Evolutionary conservation across 1,140 invertebrate genomes (phyloP), one percentile per base, ranked within the genome.

Genomic region (Chironomus striatipennis): DNA sequence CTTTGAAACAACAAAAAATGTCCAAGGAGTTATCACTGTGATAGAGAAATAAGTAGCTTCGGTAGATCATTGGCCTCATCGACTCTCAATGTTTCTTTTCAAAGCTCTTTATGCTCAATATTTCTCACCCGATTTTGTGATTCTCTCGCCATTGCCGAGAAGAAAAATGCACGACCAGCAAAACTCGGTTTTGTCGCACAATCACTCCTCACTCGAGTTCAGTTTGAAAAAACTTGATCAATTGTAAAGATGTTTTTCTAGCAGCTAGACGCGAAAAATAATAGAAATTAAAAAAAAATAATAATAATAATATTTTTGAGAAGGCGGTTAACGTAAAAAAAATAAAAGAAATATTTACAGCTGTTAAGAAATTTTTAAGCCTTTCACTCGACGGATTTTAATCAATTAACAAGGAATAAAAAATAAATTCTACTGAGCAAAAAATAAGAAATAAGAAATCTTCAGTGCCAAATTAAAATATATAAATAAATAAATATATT

Each of bases 181-280:
- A 15, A 57, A 57, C 0, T n/a, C 47, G 47, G n/a, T 57, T 57
- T 7, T 57, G n/a, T 12, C 12, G n/a, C 9, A 57, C 12, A 57
- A 15, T 34, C 12, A n/a, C 47, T 57, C 47, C 47, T 12, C n/a
- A 70, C 10, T 10, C 8, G 65, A 21, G 7, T 9, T 18, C 65
- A 70, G 18, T 20, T 70, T 70, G 9, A 10, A 70, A 10, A 18
- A 70, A 70, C 65, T 70, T 70, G 65, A 70, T 70, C 65, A 70
- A 70, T 70, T 18, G 65, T 70, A 20, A 70, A 70, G 65, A 70
- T 70, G 65, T 17, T 70, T 18, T 70, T 20, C 65, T 70, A 70
- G 65, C 17, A 21, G 18, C 65, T 15, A 70, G 65, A 70, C 65
- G 65, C 65, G 65, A 70, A 70, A 70, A 70, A n/a, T 57, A 15